A percentile compares a stretch with the other conserved stretches of the same genome.
Evolutionary conservation across 2,113 vertebrate species (phyloP).

Genomic region (Arothron firmamentum): DNA sequence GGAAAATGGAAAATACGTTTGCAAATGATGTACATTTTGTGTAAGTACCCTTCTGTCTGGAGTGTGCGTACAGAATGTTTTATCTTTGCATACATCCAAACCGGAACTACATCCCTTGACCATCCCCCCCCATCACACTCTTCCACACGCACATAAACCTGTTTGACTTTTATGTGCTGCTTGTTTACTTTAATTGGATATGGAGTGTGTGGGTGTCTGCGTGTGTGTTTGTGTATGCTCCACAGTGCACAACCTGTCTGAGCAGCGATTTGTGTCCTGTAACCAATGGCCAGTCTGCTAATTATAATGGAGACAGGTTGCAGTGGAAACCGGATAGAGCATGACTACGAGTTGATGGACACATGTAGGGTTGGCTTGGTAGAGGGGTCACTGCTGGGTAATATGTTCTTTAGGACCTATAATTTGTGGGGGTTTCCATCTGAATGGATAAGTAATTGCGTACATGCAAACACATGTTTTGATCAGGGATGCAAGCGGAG

Average conservation of each 20-base stretch:
- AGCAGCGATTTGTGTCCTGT: conserved; percentile 22
- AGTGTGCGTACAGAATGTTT: too few species aligned
- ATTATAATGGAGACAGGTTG: conserved; percentile 43
- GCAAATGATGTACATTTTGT: background rate
- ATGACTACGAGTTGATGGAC: conserved; percentile 16
- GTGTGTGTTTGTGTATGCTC: background rate
- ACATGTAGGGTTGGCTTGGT: conserved; percentile 18
- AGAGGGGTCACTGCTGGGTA: conserved; percentile 2
- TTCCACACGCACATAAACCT: background rate
- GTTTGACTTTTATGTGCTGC: conserved; percentile 24
- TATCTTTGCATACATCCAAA: conserved; percentile 20
- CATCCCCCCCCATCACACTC: conserved; percentile 7
- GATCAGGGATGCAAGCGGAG: background rate
- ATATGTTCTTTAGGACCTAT: background rate
- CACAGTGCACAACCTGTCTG: conserved; percentile 11
- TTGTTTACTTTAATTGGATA: conserved; percentile 24
- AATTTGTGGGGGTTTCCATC: background rate
- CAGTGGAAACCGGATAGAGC: conserved; percentile 55
- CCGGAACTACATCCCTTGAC: conserved; percentile 31
- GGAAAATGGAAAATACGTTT: too few species aligned
- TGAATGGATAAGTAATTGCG: background rate
- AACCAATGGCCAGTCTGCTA: conserved; percentile 39
- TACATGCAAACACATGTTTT: background rate
- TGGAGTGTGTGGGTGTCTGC: background rate
- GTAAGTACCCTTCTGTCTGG: background rate